Conservation (phyloP, 2,888 invertebrate species). For the Caenorhabditis sulstoni region DNA sequence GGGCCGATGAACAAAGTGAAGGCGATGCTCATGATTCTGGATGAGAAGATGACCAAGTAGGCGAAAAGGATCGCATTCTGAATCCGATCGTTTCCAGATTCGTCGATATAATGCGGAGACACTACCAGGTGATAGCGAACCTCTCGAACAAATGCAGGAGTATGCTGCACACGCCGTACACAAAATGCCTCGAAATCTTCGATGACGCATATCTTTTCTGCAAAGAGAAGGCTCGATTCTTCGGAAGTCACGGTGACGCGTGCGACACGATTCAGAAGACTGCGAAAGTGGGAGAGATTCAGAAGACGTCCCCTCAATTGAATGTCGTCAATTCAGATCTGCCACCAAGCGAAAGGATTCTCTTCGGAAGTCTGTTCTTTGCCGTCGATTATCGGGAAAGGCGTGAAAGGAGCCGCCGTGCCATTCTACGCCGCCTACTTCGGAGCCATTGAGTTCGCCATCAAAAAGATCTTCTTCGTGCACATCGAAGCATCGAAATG, state of each 20-base stretch:
- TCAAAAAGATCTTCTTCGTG: slow-evolving; percentile 51
- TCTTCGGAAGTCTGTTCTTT: slow-evolving; percentile 47
- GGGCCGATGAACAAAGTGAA: slow-evolving; percentile 63
- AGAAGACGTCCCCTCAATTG: not conserved
- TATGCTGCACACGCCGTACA: slow-evolving; percentile 56
- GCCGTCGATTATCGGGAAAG: slow-evolving; percentile 39
- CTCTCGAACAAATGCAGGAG: slow-evolving; percentile 60
- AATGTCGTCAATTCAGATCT: slow-evolving; percentile 21
- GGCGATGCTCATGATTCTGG: slow-evolving; percentile 48
- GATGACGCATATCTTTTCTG: slow-evolving; percentile 59
- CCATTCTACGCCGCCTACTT: slow-evolving; percentile 59
- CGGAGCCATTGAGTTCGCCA: slow-evolving; percentile 49
- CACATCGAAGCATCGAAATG: slow-evolving; percentile 57
- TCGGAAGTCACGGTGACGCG: slow-evolving; percentile 48
- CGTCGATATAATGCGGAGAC: slow-evolving; percentile 58
- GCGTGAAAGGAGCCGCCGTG: slow-evolving; percentile 55
- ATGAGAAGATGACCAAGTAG: slow-evolving; percentile 60
- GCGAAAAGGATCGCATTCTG: not conserved
- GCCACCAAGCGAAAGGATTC: slow-evolving; percentile 53
- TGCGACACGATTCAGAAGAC: slow-evolving; percentile 57
- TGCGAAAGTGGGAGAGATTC: slow-evolving; percentile 17
- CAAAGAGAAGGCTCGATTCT: slow-evolving; percentile 43
- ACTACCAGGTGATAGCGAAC: slow-evolving; percentile 44
- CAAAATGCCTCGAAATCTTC: slow-evolving; percentile 61
- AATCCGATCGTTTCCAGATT: slow-evolving; percentile 37